phyloP scores from a whole-genome alignment of 2,113 vertebrate species.

The Gymnocephalus cernua region DNA sequence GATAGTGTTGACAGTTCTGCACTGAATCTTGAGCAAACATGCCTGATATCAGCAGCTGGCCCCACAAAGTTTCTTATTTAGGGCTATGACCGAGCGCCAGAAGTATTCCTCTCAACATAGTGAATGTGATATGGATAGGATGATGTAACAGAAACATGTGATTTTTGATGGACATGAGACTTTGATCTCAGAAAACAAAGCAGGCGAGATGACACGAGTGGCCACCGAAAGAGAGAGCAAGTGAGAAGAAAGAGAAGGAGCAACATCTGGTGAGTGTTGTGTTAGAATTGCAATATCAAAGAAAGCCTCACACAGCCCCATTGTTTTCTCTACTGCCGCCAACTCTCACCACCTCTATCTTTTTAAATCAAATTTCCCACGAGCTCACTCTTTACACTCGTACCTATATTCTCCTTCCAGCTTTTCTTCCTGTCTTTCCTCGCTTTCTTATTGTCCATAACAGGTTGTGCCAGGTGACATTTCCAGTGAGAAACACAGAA shows the following conservation, averaged over 20 bases:
- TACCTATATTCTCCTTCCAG: conserved; percentile 12
- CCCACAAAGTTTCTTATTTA: conserved; percentile 15
- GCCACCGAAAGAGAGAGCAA: conserved; percentile 8
- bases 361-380: conserved; percentile 23
- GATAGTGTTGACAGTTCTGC: background rate
- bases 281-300: conserved; percentile 18
- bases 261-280: conserved; percentile 14
- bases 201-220: conserved; percentile 21
- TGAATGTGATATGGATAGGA: conserved; percentile 10
- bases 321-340: conserved; percentile 33
- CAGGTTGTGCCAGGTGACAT: conserved; percentile 42
- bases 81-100: conserved; percentile 13
- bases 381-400: conserved; percentile 14
- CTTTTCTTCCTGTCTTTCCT: background rate
- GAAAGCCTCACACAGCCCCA: conserved; percentile 15
- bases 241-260: conserved; percentile 36
- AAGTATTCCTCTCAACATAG: conserved; percentile 23
- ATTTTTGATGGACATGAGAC: conserved; percentile 10
- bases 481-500: conserved; percentile 32
- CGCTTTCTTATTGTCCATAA: conserved; percentile 12
- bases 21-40: background rate
- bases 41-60: conserved; percentile 3
- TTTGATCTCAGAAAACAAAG: conserved; percentile 51
- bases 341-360: conserved; percentile 9
- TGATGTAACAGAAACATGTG: conserved; percentile 45